Percentiles rank a stretch among this genome's conserved stretches.
Evolutionary conservation across 2,888 invertebrate genomes (phyloP).

Genomic region (Protophormia terraenovae): DNA sequence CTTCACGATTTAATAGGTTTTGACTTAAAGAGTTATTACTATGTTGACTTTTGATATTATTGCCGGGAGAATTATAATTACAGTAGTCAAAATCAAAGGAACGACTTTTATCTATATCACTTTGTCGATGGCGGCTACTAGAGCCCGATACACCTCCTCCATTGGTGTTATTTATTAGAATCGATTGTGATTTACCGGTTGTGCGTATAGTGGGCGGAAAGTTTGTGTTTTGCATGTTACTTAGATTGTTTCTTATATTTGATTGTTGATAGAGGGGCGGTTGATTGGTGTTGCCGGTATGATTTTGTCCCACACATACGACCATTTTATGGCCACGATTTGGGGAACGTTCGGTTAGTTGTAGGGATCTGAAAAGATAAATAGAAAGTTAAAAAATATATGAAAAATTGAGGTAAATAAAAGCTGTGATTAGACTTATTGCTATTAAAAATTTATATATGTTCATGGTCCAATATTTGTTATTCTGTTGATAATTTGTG

Average conservation of each 20-base stretch:
- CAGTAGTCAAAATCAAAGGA: constrained; percentile 81
- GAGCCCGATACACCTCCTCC: constrained; percentile 63
- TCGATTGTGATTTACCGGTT: constrained; percentile 71
- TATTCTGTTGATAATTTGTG: no score
- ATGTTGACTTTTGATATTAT: constrained; percentile 46
- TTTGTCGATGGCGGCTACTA: constrained; percentile 70
- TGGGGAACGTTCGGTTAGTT: constrained; percentile 84
- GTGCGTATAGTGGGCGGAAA: constrained; percentile 77
- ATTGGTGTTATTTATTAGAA: constrained; percentile 69
- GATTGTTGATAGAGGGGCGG: constrained; percentile 72
- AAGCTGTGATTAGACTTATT: no score
- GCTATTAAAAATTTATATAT: no score
- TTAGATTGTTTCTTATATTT: constrained; percentile 63
- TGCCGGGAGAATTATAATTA: constrained; percentile 73
- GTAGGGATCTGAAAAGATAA: constrained; percentile 82
- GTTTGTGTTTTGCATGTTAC: constrained; percentile 51
- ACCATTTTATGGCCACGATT: constrained; percentile 80
- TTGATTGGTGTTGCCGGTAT: constrained; percentile 71
- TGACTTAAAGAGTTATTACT: constrained; percentile 55
- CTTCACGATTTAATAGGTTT: constrained; percentile 47
- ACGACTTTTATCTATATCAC: constrained; percentile 79
- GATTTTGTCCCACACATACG: constrained; percentile 74
- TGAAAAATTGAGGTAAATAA: no score
- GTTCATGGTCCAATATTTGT: no score
- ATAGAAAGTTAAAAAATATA: neutral